These are phyloP conservation scores for Halictus rubicundus DNA, from an alignment of 1,140 invertebrate genomes.

Conservation along the genomic window DNA sequence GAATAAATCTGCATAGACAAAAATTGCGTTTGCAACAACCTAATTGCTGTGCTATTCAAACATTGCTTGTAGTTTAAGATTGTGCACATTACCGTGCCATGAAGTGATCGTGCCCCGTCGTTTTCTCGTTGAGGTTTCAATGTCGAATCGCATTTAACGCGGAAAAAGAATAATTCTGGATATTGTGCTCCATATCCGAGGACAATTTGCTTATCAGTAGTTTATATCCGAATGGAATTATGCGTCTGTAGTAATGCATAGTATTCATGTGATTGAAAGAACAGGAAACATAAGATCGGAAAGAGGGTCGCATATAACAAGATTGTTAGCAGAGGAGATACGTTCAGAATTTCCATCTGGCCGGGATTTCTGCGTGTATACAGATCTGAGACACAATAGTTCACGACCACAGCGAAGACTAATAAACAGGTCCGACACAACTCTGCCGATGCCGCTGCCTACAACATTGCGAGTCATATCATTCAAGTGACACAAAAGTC, in stretches of 20 bases:
- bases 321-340: neutral
- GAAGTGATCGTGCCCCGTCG: too few species aligned
- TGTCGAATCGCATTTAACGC: neutral
- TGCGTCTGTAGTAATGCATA: neutral
- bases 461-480: constrained; percentile 40
- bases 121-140: neutral
- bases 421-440: constrained; percentile 38
- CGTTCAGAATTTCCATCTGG: neutral
- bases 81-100: too few species aligned
- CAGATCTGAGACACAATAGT: constrained; percentile 15
- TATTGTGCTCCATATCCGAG: too few species aligned
- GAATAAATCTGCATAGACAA: too few species aligned
- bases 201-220: neutral
- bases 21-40: too few species aligned
- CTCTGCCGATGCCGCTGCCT: constrained; percentile 23
- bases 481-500: constrained; percentile 35
- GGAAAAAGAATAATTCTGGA: neutral
- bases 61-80: too few species aligned
- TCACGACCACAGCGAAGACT: constrained; percentile 9
- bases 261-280: neutral
- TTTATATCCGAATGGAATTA: constrained; percentile 7
- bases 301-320: neutral
- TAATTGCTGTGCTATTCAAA: too few species aligned
- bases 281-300: neutral
- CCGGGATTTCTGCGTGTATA: neutral